Evolutionary conservation across 2,888 invertebrate genomes (phyloP).

Genomic region (Crocallis elinguaria): DNA sequence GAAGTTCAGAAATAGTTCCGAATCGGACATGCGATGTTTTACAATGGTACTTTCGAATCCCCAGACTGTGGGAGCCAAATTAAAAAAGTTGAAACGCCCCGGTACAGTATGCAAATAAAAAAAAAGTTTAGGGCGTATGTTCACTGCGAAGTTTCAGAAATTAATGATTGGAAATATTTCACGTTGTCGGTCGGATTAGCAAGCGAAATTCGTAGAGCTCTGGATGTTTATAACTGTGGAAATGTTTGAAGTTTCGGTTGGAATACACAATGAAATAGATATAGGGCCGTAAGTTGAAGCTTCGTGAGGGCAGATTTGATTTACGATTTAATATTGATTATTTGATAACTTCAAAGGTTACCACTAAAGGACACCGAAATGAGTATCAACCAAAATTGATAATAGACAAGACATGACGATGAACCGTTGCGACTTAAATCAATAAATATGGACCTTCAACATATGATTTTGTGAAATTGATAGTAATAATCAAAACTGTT

Average conservation of each 20-base stretch:
- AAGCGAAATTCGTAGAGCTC: conserved; percentile 1
- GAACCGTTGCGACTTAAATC: no score
- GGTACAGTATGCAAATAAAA: conserved; percentile 55
- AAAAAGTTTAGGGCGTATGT: conserved; percentile 38
- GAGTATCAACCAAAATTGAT: no score
- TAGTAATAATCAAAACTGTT: no score
- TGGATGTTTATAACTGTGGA: neutral
- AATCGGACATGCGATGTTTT: conserved; percentile 30
- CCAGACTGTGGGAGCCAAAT: conserved; percentile 52
- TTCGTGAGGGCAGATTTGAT: no score
- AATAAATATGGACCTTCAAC: no score
- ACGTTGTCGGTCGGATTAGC: conserved; percentile 28
- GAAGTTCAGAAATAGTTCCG: conserved; percentile 19
- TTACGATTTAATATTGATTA: no score
- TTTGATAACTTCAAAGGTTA: no score
- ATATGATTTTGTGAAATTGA: no score
- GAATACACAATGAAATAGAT: no score
- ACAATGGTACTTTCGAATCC: conserved; percentile 22
- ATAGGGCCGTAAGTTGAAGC: neutral
- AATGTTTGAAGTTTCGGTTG: neutral
- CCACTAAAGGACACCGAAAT: no score
- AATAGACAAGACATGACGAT: no score
- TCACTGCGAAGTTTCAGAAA: conserved; percentile 32
- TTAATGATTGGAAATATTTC: conserved; percentile 42
- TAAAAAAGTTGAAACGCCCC: conserved; percentile 73